These are phyloP conservation scores for Platycheirus albimanus DNA, from an alignment of 2,888 invertebrate genomes.

Conservation along the genomic window DNA sequence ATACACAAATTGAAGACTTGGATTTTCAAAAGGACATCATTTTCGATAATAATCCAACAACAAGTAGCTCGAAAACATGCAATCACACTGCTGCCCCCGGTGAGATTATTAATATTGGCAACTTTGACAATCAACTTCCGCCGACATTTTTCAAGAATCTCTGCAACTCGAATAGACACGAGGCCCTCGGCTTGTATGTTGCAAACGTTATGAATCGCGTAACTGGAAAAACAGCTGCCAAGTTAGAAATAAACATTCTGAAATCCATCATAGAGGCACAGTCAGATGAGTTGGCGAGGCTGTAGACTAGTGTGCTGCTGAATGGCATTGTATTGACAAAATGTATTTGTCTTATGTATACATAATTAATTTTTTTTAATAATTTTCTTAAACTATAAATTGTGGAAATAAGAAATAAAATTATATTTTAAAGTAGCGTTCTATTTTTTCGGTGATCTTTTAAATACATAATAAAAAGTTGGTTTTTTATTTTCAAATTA, in stretches of 20 bases:
- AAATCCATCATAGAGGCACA: constrained; percentile 81
- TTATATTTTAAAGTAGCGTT: too few species aligned
- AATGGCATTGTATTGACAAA: background rate
- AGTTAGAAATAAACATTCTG: constrained; percentile 80
- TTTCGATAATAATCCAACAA: constrained; percentile 76
- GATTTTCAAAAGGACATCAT: constrained; percentile 81
- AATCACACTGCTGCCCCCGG: constrained; percentile 26
- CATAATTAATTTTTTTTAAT: too few species aligned
- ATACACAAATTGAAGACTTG: constrained; percentile 79
- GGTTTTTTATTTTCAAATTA: too few species aligned
- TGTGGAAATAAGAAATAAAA: too few species aligned
- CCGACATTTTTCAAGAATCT: constrained; percentile 82
- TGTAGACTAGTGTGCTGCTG: constrained; percentile 28
- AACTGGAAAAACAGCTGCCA: constrained; percentile 78
- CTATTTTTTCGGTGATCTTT: constrained; percentile 10
- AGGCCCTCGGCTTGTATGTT: constrained; percentile 81
- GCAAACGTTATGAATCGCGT: constrained; percentile 82
- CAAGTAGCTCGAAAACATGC: constrained; percentile 39
- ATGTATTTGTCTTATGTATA: background rate
- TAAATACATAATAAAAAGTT: too few species aligned
- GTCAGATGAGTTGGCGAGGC: constrained; percentile 79
- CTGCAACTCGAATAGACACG: constrained; percentile 81
- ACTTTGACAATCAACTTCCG: constrained; percentile 80
- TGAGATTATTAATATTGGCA: constrained; percentile 80
- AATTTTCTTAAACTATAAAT: too few species aligned